Base-by-base conservation (phyloP, 2,113 vertebrate species). In the Elachura formosa region DNA sequence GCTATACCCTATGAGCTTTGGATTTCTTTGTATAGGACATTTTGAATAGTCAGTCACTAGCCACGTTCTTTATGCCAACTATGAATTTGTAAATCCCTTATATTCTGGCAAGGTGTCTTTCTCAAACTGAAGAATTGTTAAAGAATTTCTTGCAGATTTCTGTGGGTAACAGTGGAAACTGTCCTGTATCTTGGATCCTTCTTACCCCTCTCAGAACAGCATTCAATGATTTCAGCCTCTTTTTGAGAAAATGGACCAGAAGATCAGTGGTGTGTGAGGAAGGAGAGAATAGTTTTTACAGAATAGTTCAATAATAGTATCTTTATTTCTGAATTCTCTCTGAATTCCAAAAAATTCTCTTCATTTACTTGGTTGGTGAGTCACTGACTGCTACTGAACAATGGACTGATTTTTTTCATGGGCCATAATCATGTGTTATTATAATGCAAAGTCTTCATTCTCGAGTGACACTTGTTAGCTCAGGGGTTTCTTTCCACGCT, bases 261-360 rank as follows among this genome's bases (percentile, higher is more conserved):
- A 77, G 7, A 3, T 5, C 63, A n/a, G 26, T 0, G 2, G 28
- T 46, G 3, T 73, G 45, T 0, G 2, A 68, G 17, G 23, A 49
- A 14, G 17, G 34, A 51, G 21, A 75, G 11, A 51, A 85, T 25
- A 9, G 10, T 26, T 40, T 55, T 56, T 43, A 23, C 18, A 46
- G 67, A 84, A 45, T 5, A n/a, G 12, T 68, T 87, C 17, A 58
- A 1, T 62, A 6, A 52, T 51, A 51, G 2, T 78, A 3, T 41
- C 34, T 64, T 41, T 46, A 41, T 81, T 77, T 84, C 74, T 91
- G 11, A n/a, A 24, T 78, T 40, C n/a, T n/a, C n/a, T 45, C 33
- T 86, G n/a, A n/a, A n/a, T 86, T 51, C 31, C 6, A 40, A 73
- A 22, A 19, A 74, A 31, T 28, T 69, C 12, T 33, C 58, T 0